These are phyloP conservation scores for Melipona bicolor DNA, from an alignment of 2,888 invertebrate species.

Conservation along the genomic window DNA sequence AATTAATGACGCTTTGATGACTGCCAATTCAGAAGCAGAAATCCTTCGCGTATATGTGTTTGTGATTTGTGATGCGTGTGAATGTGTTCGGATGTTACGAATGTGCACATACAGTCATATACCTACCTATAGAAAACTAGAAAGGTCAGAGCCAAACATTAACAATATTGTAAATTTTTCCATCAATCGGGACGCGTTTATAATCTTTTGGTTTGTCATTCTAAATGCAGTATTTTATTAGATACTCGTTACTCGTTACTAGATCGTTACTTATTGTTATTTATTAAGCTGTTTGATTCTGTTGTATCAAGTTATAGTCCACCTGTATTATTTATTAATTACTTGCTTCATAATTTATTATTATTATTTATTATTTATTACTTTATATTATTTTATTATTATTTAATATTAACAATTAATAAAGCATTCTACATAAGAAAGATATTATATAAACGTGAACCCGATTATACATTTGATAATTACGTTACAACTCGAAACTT, in stretches of 20 bases:
- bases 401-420: neutral
- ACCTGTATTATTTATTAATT: neutral
- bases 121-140: slow-evolving; percentile 38
- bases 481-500: slow-evolving; percentile 65
- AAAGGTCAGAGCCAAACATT: slow-evolving; percentile 37
- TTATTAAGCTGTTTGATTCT: neutral
- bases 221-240: neutral
- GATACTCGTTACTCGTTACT: no score
- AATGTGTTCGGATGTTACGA: slow-evolving; percentile 2
- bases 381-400: neutral
- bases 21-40: slow-evolving; percentile 59
- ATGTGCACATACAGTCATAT: slow-evolving; percentile 1
- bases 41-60: slow-evolving; percentile 23
- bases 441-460: slow-evolving; percentile 1
- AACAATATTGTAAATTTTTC: slow-evolving; percentile 43
- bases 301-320: neutral
- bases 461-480: slow-evolving; percentile 42
- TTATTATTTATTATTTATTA: neutral
- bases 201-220: slow-evolving; percentile 1
- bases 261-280: neutral
- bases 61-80: slow-evolving; percentile 8
- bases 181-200: slow-evolving; percentile 49
- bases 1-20: slow-evolving; percentile 55
- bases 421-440: neutral
- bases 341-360: no score